Evolutionary conservation across 1,140 invertebrate species (phyloP).

Genomic region (Drosophila elegans): DNA sequence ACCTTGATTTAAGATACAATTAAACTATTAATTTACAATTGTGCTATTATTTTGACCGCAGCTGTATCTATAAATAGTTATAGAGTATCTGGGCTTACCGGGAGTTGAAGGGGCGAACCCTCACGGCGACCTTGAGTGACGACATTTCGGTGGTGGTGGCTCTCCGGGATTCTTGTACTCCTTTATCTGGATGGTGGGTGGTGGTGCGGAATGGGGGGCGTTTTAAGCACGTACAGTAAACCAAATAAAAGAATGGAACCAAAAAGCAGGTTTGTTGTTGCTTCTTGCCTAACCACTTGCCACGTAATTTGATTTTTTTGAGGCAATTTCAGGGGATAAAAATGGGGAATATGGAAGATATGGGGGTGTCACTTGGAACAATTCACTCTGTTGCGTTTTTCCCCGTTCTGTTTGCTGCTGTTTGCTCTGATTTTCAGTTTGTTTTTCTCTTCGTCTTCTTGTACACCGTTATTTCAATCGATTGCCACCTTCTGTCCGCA

Average conservation of each 20-base stretch:
- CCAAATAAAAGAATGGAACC: conserved; percentile 26
- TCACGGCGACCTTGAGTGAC: conserved; percentile 89
- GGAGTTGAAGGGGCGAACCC: conserved; percentile 88
- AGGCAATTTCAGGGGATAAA: conserved; percentile 2
- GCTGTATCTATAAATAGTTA: conserved; percentile 6
- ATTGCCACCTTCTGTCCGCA: conserved; percentile 33
- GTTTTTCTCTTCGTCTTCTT: conserved; percentile 70
- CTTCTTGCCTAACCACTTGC: conserved; percentile 44
- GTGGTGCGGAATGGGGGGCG: conserved; percentile 19
- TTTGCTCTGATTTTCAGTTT: conserved; percentile 59
- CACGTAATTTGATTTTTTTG: conserved; percentile 39
- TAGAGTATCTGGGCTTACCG: conserved; percentile 85
- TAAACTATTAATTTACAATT: background rate
- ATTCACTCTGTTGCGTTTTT: conserved; percentile 49
- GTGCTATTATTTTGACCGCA: background rate
- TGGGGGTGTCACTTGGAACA: conserved; percentile 8
- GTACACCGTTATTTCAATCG: conserved; percentile 51
- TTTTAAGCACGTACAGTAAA: conserved; percentile 34
- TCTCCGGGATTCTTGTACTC: conserved; percentile 43
- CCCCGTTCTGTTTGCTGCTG: background rate
- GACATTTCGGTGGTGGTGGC: conserved; percentile 86
- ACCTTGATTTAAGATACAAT: background rate
- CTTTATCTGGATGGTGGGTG: conserved; percentile 34
- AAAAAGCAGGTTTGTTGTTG: conserved; percentile 22
- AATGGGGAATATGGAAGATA: background rate